phyloP scores from a whole-genome alignment of 2,888 invertebrate genomes.

The Caradrina clavipalpis region DNA sequence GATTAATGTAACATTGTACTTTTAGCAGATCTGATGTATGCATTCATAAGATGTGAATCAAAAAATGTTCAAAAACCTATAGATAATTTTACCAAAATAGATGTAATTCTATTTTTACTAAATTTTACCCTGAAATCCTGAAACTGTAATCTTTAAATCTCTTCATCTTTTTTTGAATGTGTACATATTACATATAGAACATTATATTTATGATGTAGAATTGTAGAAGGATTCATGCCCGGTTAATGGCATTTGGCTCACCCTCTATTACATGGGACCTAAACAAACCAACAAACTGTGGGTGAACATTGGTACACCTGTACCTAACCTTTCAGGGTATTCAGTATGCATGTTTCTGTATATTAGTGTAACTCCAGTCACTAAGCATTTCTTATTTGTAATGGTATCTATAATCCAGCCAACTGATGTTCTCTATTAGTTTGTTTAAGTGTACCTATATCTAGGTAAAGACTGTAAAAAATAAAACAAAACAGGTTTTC shows the following conservation, averaged over 20 bases:
- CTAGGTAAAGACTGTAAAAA: not conserved
- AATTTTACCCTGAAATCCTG: not conserved
- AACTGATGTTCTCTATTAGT: not conserved
- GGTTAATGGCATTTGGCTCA: no score
- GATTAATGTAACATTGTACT: no score
- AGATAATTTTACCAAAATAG: no score
- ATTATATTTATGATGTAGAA: not conserved
- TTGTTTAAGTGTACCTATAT: not conserved
- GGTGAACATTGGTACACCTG: no score
- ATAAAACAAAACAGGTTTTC: slow-evolving; percentile 19
- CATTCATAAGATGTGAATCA: not conserved
- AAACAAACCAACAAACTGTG: no score
- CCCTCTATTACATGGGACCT: no score
- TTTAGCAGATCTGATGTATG: no score
- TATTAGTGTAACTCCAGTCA: not conserved
- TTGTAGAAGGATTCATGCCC: no score
- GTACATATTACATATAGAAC: not conserved
- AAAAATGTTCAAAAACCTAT: not conserved
- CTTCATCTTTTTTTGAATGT: not conserved
- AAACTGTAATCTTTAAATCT: not conserved
- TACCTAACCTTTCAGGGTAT: no score
- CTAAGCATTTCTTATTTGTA: not conserved
- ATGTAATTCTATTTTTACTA: not conserved
- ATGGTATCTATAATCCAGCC: not conserved
- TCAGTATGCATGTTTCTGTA: no score